Percentiles rank a stretch among this genome's conserved stretches.
phyloP scores from a whole-genome alignment of 2,113 vertebrate species.

The Actenoides hombroni region DNA sequence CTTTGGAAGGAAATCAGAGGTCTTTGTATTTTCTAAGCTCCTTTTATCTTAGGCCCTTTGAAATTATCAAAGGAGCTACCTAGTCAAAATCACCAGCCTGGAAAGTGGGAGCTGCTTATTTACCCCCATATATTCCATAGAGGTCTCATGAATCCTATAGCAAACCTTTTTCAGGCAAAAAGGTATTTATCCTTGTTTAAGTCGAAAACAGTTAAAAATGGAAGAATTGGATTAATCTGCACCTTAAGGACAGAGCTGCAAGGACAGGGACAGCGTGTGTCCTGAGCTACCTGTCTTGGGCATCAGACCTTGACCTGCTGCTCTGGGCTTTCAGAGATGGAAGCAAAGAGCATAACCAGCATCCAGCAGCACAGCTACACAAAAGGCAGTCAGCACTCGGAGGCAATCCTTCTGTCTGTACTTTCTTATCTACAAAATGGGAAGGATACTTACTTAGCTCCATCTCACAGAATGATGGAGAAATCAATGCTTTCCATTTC shows the following conservation, averaged over 20 bases:
- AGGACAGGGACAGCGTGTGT: not conserved
- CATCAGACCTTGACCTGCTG: not conserved
- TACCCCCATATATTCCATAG: not conserved
- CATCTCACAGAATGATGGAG: not conserved
- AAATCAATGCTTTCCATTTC: not conserved
- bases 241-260: not conserved
- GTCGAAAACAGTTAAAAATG: not conserved
- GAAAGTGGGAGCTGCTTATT: not conserved
- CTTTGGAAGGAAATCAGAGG: not conserved
- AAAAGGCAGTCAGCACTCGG: accelerated
- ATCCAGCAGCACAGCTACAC: not conserved
- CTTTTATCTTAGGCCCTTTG: constrained; percentile 3
- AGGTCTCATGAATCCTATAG: not conserved
- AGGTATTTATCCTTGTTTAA: not conserved
- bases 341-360: not conserved
- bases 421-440: not conserved
- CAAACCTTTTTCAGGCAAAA: not conserved
- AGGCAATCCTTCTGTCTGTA: not conserved
- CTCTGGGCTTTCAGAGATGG: not conserved
- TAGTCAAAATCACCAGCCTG: not conserved
- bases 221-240: not conserved
- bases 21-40: not conserved
- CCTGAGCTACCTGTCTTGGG: not conserved
- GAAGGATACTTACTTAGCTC: not conserved
- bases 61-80: not conserved